Evolutionary conservation across 2,797 vertebrate genomes (phyloP).

Genomic region (Aldrovandia affinis): DNA sequence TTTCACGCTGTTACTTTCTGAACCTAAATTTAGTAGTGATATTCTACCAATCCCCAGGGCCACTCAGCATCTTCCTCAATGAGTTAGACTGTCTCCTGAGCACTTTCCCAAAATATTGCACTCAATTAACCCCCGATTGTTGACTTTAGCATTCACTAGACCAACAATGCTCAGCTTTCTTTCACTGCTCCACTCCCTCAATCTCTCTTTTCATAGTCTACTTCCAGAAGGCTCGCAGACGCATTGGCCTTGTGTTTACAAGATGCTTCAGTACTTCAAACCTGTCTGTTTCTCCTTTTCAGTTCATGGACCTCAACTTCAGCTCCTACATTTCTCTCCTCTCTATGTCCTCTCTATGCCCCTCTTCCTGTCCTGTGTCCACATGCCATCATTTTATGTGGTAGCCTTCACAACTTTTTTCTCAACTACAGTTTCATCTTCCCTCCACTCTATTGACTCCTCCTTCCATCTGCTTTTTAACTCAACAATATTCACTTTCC

Average conservation of each 20-base stretch:
- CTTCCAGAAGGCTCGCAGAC: not conserved
- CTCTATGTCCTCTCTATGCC: not conserved
- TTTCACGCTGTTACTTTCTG: not conserved
- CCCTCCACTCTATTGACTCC: not conserved
- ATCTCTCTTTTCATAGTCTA: not conserved
- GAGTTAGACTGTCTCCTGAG: not conserved
- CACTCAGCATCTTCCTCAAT: not conserved
- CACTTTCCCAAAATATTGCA: conserved; percentile 1
- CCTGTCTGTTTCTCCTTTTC: not conserved
- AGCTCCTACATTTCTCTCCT: not conserved
- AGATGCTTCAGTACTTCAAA: not conserved
- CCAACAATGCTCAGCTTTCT: not conserved
- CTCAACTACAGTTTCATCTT: not conserved
- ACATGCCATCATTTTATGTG: not conserved
- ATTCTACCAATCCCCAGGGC: not conserved
- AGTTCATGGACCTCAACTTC: not conserved
- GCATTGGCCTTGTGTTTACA: not conserved
- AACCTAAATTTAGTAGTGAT: not conserved
- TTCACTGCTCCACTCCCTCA: not conserved
- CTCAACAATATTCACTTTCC: not conserved
- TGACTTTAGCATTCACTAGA: not conserved
- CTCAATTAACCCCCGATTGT: not conserved
- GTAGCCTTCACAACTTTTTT: not conserved
- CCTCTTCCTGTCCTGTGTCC: not conserved
- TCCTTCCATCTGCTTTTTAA: not conserved